Base-by-base conservation (phyloP, 1,140 invertebrate species). In the Sitophilus oryzae region DNA sequence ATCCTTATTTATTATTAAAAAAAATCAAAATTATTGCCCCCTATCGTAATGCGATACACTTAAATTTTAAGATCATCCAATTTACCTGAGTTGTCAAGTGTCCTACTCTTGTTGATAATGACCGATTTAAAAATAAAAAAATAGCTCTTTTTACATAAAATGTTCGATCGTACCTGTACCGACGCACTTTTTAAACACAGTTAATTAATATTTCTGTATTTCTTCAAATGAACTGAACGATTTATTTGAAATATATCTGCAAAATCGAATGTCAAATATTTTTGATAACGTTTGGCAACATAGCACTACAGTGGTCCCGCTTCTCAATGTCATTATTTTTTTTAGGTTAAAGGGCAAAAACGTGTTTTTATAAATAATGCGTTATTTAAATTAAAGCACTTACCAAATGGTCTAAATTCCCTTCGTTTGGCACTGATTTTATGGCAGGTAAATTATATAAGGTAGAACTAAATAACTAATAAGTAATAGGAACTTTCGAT, bases 301-400 rank as follows among this genome's bases (percentile, higher is more conserved):
- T 21, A 42, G 18, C 40, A 42, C 10, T 1, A 18, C 2, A 9
- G 11, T 20, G 8, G n/a, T 9, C n/a, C 6, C 11, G 21, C 15
- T n/a, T 1, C 19, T 42, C 40, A 48, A 48, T 23, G 45, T 48
- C 45, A 48, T 19, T 14, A 45, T 16, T 52, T 52, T 40, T 18
- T 38, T 15, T 16, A 43, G 18, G 49, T 52, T 41, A 53, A 18
- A 42, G 25, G 15, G 25, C 37, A 41, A 55, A 55, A 55, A 47
- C 52, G 52, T 55, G 52, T 55, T 55, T 48, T 55, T 51, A 37
- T 14, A 37, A 15, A n/a, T 43, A 47, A 47, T 55, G 34, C 34
- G 44, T 38, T 22, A 40, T 15, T 48, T 48, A 22, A 18, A 10
- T 20, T 48, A 14, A 10, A 41, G 40, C 21, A 54, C 46, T 50